These are phyloP conservation scores for Orchesella cincta DNA, from an alignment of 1,140 invertebrate species.

Conservation along the genomic window DNA sequence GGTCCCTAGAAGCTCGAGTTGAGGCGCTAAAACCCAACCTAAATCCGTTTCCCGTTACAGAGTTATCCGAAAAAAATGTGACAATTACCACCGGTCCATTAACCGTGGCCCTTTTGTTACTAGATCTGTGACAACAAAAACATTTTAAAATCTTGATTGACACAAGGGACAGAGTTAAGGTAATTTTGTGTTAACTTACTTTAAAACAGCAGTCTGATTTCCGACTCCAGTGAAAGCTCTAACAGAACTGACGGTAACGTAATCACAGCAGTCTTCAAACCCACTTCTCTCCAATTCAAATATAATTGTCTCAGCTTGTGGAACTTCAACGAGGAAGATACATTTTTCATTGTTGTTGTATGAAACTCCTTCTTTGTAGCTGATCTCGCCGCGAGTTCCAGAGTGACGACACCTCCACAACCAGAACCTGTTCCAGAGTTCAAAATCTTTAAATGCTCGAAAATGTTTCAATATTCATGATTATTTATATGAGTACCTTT, in stretches of 20 bases:
- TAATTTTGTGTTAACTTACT: not conserved
- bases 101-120: not conserved
- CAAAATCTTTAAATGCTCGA: no score
- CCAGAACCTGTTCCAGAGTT: no score
- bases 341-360: conserved; percentile 13
- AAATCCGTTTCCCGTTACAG: not conserved
- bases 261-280: conserved; percentile 14
- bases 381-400: not conserved
- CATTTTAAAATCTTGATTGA: not conserved
- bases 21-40: not conserved
- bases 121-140: not conserved
- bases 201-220: not conserved
- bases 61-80: not conserved
- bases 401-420: not conserved
- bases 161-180: not conserved
- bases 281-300: not conserved
- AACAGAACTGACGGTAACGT: no score
- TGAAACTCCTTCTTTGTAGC: not conserved
- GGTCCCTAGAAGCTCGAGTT: not conserved
- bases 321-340: not conserved
- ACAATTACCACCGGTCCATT: not conserved
- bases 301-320: conserved; percentile 4
- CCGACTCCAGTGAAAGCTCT: not conserved
- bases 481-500: no score
- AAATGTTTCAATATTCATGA: no score